phyloP scores from a whole-genome alignment of 1,140 invertebrate species.

The Neuroterus valhalla region DNA sequence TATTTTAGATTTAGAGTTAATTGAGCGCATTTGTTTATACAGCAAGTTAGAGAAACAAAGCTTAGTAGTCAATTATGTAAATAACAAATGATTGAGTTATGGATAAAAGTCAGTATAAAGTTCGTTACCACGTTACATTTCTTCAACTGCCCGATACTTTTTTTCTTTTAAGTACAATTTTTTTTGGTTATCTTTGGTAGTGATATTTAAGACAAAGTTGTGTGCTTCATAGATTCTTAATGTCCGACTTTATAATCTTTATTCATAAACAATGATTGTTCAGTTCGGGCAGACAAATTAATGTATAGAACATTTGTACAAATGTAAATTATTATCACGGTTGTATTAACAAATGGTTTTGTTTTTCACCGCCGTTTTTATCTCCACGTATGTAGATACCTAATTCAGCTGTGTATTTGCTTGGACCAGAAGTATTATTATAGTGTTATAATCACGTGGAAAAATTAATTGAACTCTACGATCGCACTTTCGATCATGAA shows the following conservation, averaged over 20 bases:
- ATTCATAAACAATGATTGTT: slow-evolving; percentile 4
- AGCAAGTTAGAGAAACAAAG: slow-evolving; percentile 28
- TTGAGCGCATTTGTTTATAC: slow-evolving; percentile 48
- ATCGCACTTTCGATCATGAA: not conserved
- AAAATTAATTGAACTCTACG: not conserved
- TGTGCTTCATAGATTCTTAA: slow-evolving; percentile 15
- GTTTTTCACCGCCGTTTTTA: not conserved
- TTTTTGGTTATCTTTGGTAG: slow-evolving; percentile 4
- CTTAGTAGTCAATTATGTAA: slow-evolving; percentile 66
- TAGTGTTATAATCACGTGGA: not conserved
- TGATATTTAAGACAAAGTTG: not conserved
- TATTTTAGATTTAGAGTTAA: not conserved
- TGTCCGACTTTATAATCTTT: not conserved
- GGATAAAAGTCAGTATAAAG: not conserved
- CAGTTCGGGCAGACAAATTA: not conserved
- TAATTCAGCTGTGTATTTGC: not conserved
- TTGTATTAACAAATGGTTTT: not conserved
- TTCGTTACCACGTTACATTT: not conserved
- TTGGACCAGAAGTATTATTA: not conserved
- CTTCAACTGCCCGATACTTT: not conserved
- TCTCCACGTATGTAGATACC: not conserved
- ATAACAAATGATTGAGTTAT: slow-evolving; percentile 43
- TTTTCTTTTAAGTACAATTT: not conserved
- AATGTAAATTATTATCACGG: slow-evolving; percentile 6
- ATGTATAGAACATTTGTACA: not conserved